Evolutionary conservation across 2,888 invertebrate genomes (phyloP).

Genomic region (Lasiommata megera): DNA sequence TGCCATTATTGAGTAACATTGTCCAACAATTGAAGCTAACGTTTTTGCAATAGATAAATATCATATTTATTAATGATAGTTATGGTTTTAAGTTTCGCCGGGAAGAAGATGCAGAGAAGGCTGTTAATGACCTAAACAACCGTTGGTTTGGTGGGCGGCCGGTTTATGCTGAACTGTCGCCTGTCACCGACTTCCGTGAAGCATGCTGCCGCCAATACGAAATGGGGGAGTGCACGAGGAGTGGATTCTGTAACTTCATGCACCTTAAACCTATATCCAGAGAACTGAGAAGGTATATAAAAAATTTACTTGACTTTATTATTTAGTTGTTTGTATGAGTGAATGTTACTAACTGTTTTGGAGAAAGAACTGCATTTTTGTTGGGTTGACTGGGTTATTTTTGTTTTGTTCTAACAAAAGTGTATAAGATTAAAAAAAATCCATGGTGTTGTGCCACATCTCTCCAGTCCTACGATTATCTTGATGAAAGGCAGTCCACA

Average conservation of each 20-base stretch:
- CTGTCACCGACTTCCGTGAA: conserved; percentile 99
- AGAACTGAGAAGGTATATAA: conserved; percentile 91
- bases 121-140: conserved; percentile 97
- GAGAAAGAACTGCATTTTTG: no score
- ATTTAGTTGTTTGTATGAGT: neutral
- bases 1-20: no score
- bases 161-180: conserved; percentile 98
- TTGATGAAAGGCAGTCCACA: no score
- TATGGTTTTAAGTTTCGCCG: conserved; percentile 87
- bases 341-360: neutral
- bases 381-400: no score
- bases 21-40: no score
- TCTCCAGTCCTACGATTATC: no score
- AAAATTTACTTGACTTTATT: no score
- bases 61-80: no score
- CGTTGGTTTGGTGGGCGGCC: conserved; percentile 99
- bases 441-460: no score
- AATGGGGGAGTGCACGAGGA: conserved; percentile 99
- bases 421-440: no score
- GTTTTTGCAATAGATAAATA: no score
- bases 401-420: no score
- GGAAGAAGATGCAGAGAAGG: conserved; percentile 99
- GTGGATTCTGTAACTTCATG: conserved; percentile 99
- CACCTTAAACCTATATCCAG: conserved; percentile 99
- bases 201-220: conserved; percentile 99